These are phyloP conservation scores for Agrochola macilenta DNA, from an alignment of 2,888 invertebrate species.

Conservation along the genomic window DNA sequence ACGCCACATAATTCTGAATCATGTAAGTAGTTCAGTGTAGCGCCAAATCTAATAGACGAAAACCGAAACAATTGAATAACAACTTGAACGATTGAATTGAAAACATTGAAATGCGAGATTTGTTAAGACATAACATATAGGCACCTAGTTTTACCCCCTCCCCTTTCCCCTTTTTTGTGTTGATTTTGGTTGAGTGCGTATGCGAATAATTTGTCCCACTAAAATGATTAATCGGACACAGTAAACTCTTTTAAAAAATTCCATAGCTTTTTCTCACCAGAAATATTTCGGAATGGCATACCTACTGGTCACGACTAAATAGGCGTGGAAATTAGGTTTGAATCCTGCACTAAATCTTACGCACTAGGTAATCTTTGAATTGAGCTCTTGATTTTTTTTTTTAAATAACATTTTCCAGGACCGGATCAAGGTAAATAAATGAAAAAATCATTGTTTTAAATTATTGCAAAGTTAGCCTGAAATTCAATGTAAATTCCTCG, in stretches of 20 bases:
- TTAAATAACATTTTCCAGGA: too few relatives aligned
- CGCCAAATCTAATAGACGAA: background rate
- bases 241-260: background rate
- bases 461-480: too few relatives aligned
- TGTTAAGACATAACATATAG: background rate
- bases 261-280: background rate
- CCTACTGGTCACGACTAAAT: background rate
- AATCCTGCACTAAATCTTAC: background rate
- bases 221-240: background rate
- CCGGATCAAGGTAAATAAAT: too few relatives aligned
- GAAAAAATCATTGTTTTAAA: too few relatives aligned
- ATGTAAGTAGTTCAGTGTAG: background rate
- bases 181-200: background rate
- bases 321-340: background rate
- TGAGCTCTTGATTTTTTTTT: too few relatives aligned
- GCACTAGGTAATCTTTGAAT: too few relatives aligned
- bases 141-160: background rate
- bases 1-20: background rate
- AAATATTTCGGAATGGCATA: background rate
- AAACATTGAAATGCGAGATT: background rate
- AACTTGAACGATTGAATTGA: background rate
- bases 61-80: background rate
- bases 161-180: background rate
- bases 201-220: background rate
- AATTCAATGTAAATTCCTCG: too few relatives aligned